Conservation (phyloP, 1,140 invertebrate species). For the Medauroidea extradentata region DNA sequence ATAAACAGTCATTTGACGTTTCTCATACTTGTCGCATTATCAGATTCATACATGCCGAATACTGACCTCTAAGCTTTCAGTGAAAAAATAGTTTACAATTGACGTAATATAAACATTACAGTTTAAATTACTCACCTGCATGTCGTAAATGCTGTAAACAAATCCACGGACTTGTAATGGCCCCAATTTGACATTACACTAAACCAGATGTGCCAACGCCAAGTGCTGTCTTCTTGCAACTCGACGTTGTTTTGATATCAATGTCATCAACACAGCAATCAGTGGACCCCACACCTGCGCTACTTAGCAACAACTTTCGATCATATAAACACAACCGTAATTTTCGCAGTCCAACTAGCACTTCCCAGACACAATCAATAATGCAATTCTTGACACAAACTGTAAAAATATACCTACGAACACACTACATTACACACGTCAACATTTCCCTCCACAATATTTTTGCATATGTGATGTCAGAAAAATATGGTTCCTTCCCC, state of each 20-base stretch:
- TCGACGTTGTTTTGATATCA: conserved; percentile 24
- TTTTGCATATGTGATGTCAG: conserved; percentile 30
- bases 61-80: no score
- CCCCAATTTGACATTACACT: conserved; percentile 41
- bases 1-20: no score
- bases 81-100: conserved; percentile 25
- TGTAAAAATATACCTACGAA: conserved; percentile 3
- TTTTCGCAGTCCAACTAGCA: not conserved
- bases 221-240: not conserved
- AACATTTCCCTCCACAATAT: conserved; percentile 24
- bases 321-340: not conserved
- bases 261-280: conserved; percentile 22
- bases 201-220: conserved; percentile 8
- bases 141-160: conserved; percentile 36
- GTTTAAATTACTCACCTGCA: conserved; percentile 36
- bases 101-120: conserved; percentile 32
- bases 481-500: conserved; percentile 42
- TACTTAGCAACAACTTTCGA: conserved; percentile 13
- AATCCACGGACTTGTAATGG: conserved; percentile 17
- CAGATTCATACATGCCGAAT: no score
- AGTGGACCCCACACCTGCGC: conserved; percentile 37
- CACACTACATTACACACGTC: conserved; percentile 4
- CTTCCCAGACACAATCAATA: no score
- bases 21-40: no score
- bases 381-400: no score